Percentiles rank a stretch among this genome's conserved stretches.
phyloP scores from a whole-genome alignment of 2,113 vertebrate genomes.

The Prionailurus bengalensis region DNA sequence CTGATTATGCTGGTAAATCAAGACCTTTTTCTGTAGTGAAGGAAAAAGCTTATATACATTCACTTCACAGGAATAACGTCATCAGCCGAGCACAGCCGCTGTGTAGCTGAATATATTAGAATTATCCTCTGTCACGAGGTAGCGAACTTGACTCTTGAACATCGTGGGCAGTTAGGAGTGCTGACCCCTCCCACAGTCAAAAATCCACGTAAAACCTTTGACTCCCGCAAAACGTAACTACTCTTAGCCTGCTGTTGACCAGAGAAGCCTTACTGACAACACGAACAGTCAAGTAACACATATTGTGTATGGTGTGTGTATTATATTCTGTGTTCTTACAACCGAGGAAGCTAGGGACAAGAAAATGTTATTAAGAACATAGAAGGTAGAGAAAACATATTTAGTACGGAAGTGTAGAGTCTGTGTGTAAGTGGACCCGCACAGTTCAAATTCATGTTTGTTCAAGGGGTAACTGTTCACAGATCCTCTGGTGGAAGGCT shows the following conservation, averaged over 20 bases:
- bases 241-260: not conserved
- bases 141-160: not conserved
- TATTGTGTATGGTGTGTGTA: not conserved
- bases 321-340: not conserved
- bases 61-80: not conserved
- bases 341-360: not conserved
- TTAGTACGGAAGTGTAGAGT: not conserved
- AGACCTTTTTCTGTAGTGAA: constrained; percentile 3
- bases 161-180: not conserved
- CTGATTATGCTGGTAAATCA: not conserved
- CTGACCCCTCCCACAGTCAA: not conserved
- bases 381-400: not conserved
- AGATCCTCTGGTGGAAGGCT: not conserved
- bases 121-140: not conserved
- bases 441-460: not conserved
- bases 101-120: not conserved
- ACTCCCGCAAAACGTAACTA: not conserved
- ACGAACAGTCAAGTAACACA: not conserved
- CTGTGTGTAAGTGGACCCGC: not conserved
- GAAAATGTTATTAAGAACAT: not conserved
- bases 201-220: not conserved
- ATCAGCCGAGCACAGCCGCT: not conserved
- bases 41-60: not conserved
- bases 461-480: not conserved
- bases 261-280: not conserved